Percentiles rank a stretch among this genome's conserved stretches.
These are phyloP conservation scores for Ranitomeya variabilis DNA, from an alignment of 2,113 vertebrate genomes.

Conservation along the genomic window DNA sequence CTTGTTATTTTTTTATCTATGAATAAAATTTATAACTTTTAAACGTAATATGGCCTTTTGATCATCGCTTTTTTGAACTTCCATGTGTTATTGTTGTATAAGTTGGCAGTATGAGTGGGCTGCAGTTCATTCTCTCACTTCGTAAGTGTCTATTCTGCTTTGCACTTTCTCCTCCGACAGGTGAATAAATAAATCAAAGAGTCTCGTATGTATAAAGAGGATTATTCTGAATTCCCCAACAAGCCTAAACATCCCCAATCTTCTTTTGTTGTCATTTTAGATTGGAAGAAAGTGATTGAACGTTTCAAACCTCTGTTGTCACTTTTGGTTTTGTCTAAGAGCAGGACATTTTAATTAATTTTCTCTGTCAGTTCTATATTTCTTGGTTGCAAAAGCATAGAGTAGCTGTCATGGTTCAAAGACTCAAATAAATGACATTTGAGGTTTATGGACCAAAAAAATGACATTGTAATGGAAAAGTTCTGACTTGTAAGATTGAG, in stretches of 20 bases:
- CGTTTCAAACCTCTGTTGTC: constrained; percentile 37
- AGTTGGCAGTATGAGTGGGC: neutral
- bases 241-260: neutral
- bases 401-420: constrained; percentile 54
- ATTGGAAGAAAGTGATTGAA: constrained; percentile 44
- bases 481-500: constrained; percentile 43
- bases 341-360: constrained; percentile 54
- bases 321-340: constrained; percentile 43
- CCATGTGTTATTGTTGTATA: neutral
- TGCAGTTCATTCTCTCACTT: neutral
- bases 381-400: constrained; percentile 42
- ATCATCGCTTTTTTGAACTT: too few species aligned
- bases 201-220: neutral
- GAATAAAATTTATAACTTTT: too few species aligned
- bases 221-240: constrained; percentile 19
- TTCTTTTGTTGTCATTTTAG: constrained; percentile 22
- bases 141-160: neutral
- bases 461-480: constrained; percentile 40
- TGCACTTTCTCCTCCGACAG: neutral
- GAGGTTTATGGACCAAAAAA: constrained; percentile 47
- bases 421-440: constrained; percentile 50
- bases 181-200: constrained; percentile 39
- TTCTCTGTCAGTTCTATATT: constrained; percentile 51
- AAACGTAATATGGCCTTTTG: too few species aligned
- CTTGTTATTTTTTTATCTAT: too few species aligned